Base-by-base conservation (phyloP, 2,888 invertebrate species). In the Dolomedes plantarius region DNA sequence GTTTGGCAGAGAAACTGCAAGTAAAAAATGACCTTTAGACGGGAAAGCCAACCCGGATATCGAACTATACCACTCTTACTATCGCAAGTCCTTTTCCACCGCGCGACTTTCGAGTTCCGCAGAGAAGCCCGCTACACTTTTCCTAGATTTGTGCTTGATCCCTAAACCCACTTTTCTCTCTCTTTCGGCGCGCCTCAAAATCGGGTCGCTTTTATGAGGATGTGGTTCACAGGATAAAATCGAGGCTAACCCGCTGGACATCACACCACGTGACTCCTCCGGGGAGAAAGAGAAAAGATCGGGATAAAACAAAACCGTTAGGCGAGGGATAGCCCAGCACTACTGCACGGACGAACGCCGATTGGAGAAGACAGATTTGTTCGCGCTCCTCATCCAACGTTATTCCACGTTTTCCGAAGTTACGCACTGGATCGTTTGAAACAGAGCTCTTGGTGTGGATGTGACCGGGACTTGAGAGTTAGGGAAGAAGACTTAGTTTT, bases 201-300 rank as follows among this genome's bases (percentile, higher is more conserved):
- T 72, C 76, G 72, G 77, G 83, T 77, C 83, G 83, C 65, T 77
- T 46, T 67, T 50, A 65, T 65, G 83, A 83, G 77, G 77, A 83
- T 77, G 73, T 73, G 72, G 75, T 62, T 75, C 56, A 46, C 31
- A 77, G 50, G 73, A 77, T 36, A 29, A 77, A 83, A 83, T 77
- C 77, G 77, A 83, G 83, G 83, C 83, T 83, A 83, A 73, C 83
- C 72, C 83, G 73, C 83, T 83, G 83, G 83, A 83, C 83, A 77
- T 77, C 72, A 29, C 9, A 83, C 77, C 83, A 83, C 83, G 83
- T 83, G 83, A 83, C 67, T 65, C 19, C 16, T 23, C 56, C 64
- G 46, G 28, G 36, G 73, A 68, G 56, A n/a, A 50, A 23, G 71
- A 79, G 80, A 80, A 75, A 81, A 76, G 65, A 77, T 72, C 73